Conservation (phyloP, 2,113 vertebrate species). For the Poeciliopsis occidentalis region DNA sequence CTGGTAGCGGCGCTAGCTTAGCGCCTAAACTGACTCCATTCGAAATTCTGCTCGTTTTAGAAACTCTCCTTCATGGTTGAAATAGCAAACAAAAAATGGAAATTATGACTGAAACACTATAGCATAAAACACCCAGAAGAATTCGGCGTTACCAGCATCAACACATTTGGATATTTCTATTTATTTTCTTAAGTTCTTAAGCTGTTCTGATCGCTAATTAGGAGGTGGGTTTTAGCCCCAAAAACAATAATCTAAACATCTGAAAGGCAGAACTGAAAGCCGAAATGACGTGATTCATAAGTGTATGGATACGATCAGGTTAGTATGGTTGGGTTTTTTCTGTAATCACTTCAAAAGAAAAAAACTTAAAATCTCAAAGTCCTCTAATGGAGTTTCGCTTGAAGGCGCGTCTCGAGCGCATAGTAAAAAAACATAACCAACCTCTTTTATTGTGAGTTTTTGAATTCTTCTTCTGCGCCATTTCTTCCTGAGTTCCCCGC, state of each 20-base stretch:
- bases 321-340: accelerated
- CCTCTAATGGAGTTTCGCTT: accelerated
- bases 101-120: accelerated
- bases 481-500: neutral
- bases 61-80: accelerated
- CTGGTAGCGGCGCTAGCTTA: slow-evolving; percentile 24
- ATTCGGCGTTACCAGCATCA: neutral
- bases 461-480: slow-evolving; percentile 59
- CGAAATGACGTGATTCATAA: neutral
- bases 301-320: accelerated
- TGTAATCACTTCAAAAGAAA: accelerated
- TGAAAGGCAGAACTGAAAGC: neutral
- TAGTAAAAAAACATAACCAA: slow-evolving; percentile 24
- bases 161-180: neutral
- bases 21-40: slow-evolving; percentile 15
- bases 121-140: accelerated
- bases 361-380: neutral
- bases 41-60: neutral
- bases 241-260: neutral
- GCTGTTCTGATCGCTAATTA: neutral
- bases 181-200: neutral
- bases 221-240: neutral
- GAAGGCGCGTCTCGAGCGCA: neutral
- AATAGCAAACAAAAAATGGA: accelerated
- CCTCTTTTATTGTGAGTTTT: slow-evolving; percentile 54